Base-by-base conservation (phyloP, 2,797 vertebrate species). In the Scolopax rusticola region DNA sequence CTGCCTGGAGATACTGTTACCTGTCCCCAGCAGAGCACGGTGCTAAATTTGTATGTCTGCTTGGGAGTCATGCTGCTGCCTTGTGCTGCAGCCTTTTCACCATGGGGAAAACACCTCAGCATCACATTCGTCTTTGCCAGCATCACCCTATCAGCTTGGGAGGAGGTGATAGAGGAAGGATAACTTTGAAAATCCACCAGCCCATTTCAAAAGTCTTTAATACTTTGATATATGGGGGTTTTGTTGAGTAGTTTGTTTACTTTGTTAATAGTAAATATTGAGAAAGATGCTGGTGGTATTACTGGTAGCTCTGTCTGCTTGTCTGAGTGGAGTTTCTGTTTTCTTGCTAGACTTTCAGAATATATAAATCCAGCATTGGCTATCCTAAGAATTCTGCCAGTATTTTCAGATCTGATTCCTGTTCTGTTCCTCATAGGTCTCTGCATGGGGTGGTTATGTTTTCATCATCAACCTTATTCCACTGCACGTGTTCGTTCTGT, bases 381-480 rank as follows among this genome's bases (percentile, higher is more conserved):
- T 88, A 17, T 64, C 27, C 5, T 51, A 54, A 71, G 61, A 83
- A 73, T 54, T 19, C 51, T 70, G n/a, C 67, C 77, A 57, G 2
- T 93, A 67, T 65, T 95, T 84, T 86, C 27, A 68, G 38, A 16
- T 92, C 82, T 91, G 25, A 75, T 84, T 95, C 50, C 33, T 89
- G 3, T 97, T 93, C 98, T 30, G 89, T 97, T 96, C 95, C 75
- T 87, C 28, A 0, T 79, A 99, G 99, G 99, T 99, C 91, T 99
- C 99, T 47, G 99, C 99, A 32, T 99, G 99, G 99, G 99, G 99
- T 97, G 99, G 99, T 77, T 99, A 99, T 76, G 99, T 99, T 86
- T 99, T 99, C 91, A 99, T 99, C 92, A 99, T 99, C 98, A 99
- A 99, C 97, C 98, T 99, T 96, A 99, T 99, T 97, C 99, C 99